phyloP scores from a whole-genome alignment of 2,888 invertebrate species.

The Leucoptera coffeella region DNA sequence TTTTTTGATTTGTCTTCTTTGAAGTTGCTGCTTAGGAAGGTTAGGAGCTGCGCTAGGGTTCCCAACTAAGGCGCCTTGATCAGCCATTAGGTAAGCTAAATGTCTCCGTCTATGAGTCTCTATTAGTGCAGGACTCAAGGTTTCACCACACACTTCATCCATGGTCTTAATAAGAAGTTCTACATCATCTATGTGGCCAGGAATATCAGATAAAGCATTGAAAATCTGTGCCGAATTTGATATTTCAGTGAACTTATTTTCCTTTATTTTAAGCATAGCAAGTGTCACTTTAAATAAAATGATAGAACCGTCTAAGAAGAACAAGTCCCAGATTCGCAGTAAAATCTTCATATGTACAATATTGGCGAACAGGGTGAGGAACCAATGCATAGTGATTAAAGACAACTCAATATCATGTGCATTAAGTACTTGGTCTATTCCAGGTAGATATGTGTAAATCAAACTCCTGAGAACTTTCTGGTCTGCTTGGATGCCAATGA shows the following conservation, averaged over 20 bases:
- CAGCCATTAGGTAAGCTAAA: constrained; percentile 93
- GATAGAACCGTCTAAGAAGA: constrained; percentile 93
- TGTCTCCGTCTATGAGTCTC: constrained; percentile 89
- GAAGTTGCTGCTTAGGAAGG: constrained; percentile 88
- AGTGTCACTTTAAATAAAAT: constrained; percentile 91
- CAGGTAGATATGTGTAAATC: constrained; percentile 83
- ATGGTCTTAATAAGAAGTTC: constrained; percentile 75
- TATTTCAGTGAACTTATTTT: constrained; percentile 67
- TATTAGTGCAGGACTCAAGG: constrained; percentile 75
- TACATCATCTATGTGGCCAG: constrained; percentile 89
- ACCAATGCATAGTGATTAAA: constrained; percentile 95
- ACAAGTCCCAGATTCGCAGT: constrained; percentile 90
- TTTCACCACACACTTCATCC: constrained; percentile 66
- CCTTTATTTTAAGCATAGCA: constrained; percentile 86
- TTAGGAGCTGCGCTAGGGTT: constrained; percentile 86
- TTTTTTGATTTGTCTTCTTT: constrained; percentile 81
- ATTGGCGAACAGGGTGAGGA: constrained; percentile 92
- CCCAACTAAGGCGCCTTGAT: constrained; percentile 87
- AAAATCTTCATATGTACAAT: constrained; percentile 95
- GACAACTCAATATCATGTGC: constrained; percentile 94
- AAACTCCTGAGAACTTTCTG: constrained; percentile 92
- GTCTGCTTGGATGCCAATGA: constrained; percentile 92
- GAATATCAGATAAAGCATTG: constrained; percentile 93
- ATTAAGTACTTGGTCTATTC: constrained; percentile 82
- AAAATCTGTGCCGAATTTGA: constrained; percentile 98